Base-by-base conservation (phyloP, 2,113 vertebrate genomes). In the Centrocercus urophasianus region DNA sequence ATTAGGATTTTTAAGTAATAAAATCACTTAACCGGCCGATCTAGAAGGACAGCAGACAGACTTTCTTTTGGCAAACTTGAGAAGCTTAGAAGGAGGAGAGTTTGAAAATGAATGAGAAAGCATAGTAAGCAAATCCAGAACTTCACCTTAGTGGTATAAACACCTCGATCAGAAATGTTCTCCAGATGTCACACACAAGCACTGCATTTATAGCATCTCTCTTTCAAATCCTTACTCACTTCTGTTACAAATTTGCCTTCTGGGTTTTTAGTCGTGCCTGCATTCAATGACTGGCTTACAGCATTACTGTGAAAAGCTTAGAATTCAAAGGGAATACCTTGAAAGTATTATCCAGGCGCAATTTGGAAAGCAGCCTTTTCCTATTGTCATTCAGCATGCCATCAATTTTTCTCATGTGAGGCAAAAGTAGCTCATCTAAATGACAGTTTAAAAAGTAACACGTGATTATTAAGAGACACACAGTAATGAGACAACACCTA, bases 401-500 rank as follows among this genome's bases (percentile, higher is more conserved):
- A 85, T 99, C 99, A 82, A 99, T 99, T 97, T 98, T 99, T 97
- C 98, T 99, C 99, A 99, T 99, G 79, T 99, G 99, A 93, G 99
- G 99, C 97, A 99, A 97, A 97, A 99, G 98, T 15, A 99, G 97
- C 82, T 99, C 99, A 98, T 99, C 99, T 99, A 93, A 87, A 97
- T 94, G 38, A 92, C 42, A 95, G 22, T 60, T 32, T 32, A n/a
- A 81, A 93, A 78, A 21, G 6, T 6, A 85, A 76, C 36, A 88
- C 24, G 6, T 89, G 24, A 83, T 85, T 64, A 92, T 61, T 67
- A 54, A 48, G 67, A 88, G 47, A 63, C 0, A 27, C 22, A 56
- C 19, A 86, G 24, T 34, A 65, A 38, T 3, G 17, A 71, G 36
- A 50, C 17, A 21, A 50, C 17, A 21, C 17, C 59, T n/a, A 45